phyloP scores from a whole-genome alignment of 2,888 invertebrate species.

The Pteria penguin region DNA sequence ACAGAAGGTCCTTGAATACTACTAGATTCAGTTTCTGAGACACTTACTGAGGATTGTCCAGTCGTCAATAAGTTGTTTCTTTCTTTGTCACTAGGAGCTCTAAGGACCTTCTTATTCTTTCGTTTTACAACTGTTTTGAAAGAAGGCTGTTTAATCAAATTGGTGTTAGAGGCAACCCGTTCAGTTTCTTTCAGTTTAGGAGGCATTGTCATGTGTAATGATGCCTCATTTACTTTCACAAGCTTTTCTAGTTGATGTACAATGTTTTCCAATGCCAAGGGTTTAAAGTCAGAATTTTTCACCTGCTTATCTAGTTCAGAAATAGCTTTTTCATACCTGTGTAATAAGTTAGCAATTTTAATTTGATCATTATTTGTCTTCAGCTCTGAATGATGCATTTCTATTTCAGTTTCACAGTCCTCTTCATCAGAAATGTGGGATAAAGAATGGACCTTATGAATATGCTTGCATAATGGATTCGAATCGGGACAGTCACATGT shows the following conservation, averaged over 20 bases:
- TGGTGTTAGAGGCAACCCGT: not conserved
- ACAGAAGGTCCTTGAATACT: not conserved
- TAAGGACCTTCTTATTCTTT: not conserved
- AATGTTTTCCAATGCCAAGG: not conserved
- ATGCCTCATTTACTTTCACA: not conserved
- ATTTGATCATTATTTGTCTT: not conserved
- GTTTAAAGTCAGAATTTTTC: not conserved
- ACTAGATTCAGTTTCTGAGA: not conserved
- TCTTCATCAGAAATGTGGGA: not conserved
- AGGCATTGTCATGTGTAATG: not conserved
- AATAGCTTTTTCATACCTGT: not conserved
- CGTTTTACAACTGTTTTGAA: not conserved
- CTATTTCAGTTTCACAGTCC: not conserved
- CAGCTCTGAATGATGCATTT: not conserved
- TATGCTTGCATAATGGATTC: conserved; percentile 6
- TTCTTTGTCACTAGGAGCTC: not conserved
- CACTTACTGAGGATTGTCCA: no score
- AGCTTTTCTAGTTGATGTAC: not conserved
- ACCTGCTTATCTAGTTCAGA: not conserved
- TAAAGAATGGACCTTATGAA: conserved; percentile 15
- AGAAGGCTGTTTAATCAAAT: not conserved
- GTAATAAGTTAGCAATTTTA: not conserved
- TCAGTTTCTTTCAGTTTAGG: not conserved
- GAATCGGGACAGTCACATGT: conserved; percentile 12
- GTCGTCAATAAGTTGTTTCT: not conserved